Evolutionary conservation across 2,113 vertebrate species (phyloP).

Genomic region (Amphiprion ocellaris): DNA sequence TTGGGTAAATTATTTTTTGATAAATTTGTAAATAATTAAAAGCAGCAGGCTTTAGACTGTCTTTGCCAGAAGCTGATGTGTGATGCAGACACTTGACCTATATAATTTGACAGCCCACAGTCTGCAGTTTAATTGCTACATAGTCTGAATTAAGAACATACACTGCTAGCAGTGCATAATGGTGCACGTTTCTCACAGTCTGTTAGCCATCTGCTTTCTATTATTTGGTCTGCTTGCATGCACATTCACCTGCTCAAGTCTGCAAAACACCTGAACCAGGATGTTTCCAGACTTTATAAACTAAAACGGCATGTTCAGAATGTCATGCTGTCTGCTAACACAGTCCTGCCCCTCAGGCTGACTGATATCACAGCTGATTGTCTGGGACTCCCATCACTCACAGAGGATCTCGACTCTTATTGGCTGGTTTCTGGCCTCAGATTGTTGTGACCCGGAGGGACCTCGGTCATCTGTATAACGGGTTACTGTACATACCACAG

Average conservation of each 20-base stretch:
- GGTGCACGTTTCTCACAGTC: not conserved
- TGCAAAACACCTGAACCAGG: conserved; percentile 25
- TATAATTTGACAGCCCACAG: no score
- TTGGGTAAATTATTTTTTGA: not conserved
- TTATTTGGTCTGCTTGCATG: not conserved
- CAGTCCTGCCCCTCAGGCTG: not conserved
- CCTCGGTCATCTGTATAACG: not conserved
- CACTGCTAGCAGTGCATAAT: not conserved
- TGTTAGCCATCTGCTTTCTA: not conserved
- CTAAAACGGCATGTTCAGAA: not conserved
- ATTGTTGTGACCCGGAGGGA: conserved; percentile 35
- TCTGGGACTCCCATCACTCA: not conserved
- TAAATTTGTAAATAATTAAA: no score
- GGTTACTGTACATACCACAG: conserved; percentile 2
- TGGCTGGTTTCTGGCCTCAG: not conserved
- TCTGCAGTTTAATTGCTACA: no score
- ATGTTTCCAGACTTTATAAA: conserved; percentile 18
- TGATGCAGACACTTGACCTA: no score
- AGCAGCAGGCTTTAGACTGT: no score
- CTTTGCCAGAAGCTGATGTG: no score
- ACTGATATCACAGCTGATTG: not conserved
- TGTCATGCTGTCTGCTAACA: not conserved
- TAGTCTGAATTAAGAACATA: no score
- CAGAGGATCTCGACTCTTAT: not conserved
- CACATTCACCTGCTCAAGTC: not conserved